A percentile compares a stretch with the other conserved stretches of the same genome.
Evolutionary conservation across 1,140 invertebrate species (phyloP).

Genomic region (Neocloeon triangulifer): DNA sequence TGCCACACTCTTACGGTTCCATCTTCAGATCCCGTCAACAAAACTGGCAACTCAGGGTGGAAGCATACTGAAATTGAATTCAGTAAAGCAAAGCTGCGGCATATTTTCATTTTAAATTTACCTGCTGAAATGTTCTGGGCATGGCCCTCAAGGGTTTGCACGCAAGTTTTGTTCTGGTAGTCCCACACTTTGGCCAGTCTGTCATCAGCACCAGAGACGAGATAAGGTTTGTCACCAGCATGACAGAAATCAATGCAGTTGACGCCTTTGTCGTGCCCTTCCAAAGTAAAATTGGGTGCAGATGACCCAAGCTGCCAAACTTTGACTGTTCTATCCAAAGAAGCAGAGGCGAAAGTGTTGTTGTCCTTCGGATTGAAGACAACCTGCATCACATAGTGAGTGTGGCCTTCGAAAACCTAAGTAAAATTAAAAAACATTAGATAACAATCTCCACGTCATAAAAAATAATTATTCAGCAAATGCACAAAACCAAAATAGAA

Average conservation of each 20-base stretch:
- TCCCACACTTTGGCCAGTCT: slow-evolving; percentile 98
- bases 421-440: no score
- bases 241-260: slow-evolving; percentile 99
- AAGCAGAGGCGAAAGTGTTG: slow-evolving; percentile 99
- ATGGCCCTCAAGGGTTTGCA: slow-evolving; percentile 94
- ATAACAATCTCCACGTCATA: no score
- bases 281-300: slow-evolving; percentile 94
- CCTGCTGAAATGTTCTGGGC: slow-evolving; percentile 78
- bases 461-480: no score
- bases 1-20: slow-evolving; percentile 94
- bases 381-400: slow-evolving; percentile 99
- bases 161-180: slow-evolving; percentile 98
- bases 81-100: not conserved
- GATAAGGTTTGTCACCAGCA: slow-evolving; percentile 98
- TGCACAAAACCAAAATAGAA: no score
- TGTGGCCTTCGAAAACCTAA: slow-evolving; percentile 96
- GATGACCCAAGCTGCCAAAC: slow-evolving; percentile 94
- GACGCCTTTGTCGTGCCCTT: slow-evolving; percentile 96
- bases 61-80: slow-evolving; percentile 41
- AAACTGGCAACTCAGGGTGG: slow-evolving; percentile 93
- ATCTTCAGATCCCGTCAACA: slow-evolving; percentile 94
- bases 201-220: slow-evolving; percentile 98
- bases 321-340: slow-evolving; percentile 92
- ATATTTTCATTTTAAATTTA: slow-evolving; percentile 10
- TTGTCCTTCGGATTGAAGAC: slow-evolving; percentile 99